These are phyloP conservation scores for Homarus gammarus DNA, from an alignment of 2,888 invertebrate genomes.

Conservation along the genomic window DNA sequence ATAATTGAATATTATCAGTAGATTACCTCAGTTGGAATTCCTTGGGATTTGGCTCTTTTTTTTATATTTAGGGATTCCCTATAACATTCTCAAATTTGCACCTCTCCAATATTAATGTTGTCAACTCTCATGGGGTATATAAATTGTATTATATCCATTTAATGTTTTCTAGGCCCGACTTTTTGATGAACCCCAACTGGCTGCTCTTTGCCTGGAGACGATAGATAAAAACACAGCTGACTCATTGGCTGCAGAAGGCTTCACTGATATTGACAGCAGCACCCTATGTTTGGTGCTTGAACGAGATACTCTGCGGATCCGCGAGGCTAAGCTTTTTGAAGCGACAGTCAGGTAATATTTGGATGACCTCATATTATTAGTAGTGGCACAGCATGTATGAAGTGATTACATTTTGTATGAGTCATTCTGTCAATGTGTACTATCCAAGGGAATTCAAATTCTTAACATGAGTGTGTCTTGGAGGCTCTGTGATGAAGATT, in stretches of 20 bases:
- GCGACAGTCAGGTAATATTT: slow-evolving; percentile 83
- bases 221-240: slow-evolving; percentile 91
- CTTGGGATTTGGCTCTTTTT: background rate
- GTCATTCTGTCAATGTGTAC: too few species aligned
- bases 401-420: too few species aligned
- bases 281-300: slow-evolving; percentile 88
- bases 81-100: too few species aligned
- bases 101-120: too few species aligned
- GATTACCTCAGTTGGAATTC: background rate
- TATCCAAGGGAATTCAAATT: too few species aligned
- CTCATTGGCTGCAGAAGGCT: slow-evolving; percentile 88
- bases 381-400: too few species aligned
- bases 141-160: background rate
- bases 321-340: slow-evolving; percentile 88
- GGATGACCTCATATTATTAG: background rate
- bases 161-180: slow-evolving; percentile 82
- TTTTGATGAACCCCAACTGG: slow-evolving; percentile 90
- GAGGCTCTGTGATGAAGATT: too few species aligned
- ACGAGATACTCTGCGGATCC: slow-evolving; percentile 88
- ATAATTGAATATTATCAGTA: background rate
- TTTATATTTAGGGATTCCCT: background rate
- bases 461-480: too few species aligned
- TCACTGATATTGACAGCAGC: slow-evolving; percentile 89
- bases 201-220: slow-evolving; percentile 88
- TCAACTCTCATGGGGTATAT: too few species aligned